phyloP scores from a whole-genome alignment of 2,113 vertebrate species.

The Mobula birostris region DNA sequence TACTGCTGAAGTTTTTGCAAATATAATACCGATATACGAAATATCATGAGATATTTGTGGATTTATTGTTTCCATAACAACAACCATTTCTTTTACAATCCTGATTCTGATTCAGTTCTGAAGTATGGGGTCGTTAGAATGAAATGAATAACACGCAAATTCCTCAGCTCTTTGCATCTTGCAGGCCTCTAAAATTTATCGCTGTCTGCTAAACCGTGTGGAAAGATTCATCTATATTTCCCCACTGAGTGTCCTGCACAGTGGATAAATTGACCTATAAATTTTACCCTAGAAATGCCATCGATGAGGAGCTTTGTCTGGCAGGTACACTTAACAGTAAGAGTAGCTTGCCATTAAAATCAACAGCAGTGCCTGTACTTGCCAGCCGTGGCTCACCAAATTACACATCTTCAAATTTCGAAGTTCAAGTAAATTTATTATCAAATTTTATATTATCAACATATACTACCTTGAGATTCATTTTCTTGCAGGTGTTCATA shows the following conservation, averaged over 20 bases:
- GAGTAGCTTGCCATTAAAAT: not conserved
- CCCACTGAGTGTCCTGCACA: not conserved
- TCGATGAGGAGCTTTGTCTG: not conserved
- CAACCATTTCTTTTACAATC: not conserved
- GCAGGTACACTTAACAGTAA: not conserved
- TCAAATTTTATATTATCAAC: too few species aligned
- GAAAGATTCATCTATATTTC: not conserved
- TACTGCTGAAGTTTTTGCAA: not conserved
- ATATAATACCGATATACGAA: not conserved
- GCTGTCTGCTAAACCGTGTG: not conserved
- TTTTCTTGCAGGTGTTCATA: too few species aligned
- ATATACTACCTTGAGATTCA: too few species aligned
- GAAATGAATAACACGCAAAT: not conserved
- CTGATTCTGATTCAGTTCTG: slow-evolving; percentile 8
- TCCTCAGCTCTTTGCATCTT: not conserved
- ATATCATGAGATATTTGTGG: not conserved
- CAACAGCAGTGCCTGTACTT: not conserved
- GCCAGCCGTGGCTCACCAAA: too few species aligned
- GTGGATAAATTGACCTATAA: not conserved
- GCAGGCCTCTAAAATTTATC: not conserved
- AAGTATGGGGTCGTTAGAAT: not conserved
- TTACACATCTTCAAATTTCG: too few species aligned
- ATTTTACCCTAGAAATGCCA: not conserved
- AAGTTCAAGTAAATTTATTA: too few species aligned
- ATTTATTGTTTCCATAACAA: slow-evolving; percentile 18